Percentiles rank a stretch among this genome's conserved stretches.
These are phyloP conservation scores for Psephotus haematonotus DNA, from an alignment of 2,113 vertebrate genomes.

Conservation along the genomic window DNA sequence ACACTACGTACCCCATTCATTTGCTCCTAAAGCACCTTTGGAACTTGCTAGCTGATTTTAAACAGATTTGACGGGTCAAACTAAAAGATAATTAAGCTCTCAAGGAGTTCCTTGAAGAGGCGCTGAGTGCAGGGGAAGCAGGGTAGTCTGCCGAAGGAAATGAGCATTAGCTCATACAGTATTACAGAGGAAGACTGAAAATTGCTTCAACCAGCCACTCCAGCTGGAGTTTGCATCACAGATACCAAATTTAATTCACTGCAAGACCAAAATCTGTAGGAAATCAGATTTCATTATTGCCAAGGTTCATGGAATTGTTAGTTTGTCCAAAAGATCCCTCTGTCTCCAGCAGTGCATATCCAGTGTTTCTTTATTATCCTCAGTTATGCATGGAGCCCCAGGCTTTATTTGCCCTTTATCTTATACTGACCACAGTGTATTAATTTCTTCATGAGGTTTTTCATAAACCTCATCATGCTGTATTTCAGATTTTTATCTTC, in stretches of 20 bases:
- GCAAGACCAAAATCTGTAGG: slow-evolving; percentile 13
- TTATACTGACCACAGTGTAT: slow-evolving; percentile 37
- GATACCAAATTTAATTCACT: slow-evolving; percentile 8
- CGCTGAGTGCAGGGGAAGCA: not conserved
- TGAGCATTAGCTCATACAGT: not conserved
- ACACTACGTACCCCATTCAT: not conserved
- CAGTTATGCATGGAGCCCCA: not conserved
- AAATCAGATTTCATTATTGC: not conserved
- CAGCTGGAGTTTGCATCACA: not conserved
- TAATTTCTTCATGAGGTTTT: not conserved
- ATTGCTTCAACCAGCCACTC: not conserved
- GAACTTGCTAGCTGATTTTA: not conserved
- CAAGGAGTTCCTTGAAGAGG: not conserved
- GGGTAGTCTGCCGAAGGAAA: not conserved
- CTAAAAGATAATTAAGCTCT: not conserved
- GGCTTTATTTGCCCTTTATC: slow-evolving; percentile 50
- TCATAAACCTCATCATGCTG: not conserved
- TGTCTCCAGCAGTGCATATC: not conserved
- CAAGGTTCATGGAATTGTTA: slow-evolving; percentile 7
- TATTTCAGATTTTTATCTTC: slow-evolving; percentile 47
- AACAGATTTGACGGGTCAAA: not conserved
- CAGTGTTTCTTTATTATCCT: slow-evolving; percentile 1
- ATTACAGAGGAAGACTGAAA: not conserved
- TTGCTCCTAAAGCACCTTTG: not conserved
- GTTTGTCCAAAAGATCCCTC: slow-evolving; percentile 9